Evolutionary conservation across 2,888 invertebrate genomes (phyloP).

Genomic region (Gastrophysa polygoni): DNA sequence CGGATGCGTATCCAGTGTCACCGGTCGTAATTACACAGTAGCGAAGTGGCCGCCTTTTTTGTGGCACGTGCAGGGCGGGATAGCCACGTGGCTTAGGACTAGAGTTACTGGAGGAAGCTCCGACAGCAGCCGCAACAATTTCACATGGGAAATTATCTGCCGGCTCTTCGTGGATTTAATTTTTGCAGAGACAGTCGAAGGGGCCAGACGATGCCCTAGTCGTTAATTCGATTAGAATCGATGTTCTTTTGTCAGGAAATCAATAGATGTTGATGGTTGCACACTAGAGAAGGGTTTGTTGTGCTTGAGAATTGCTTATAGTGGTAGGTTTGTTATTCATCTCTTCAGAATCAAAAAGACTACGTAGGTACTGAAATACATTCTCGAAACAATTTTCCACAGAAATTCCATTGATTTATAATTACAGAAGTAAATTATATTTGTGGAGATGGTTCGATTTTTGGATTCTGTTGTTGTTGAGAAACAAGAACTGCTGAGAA

Average conservation of each 20-base stretch:
- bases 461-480: too few species aligned
- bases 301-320: too few species aligned
- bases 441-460: too few species aligned
- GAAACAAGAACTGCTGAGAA: too few species aligned
- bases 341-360: neutral
- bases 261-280: constrained; percentile 18
- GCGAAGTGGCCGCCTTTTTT: constrained; percentile 36
- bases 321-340: neutral
- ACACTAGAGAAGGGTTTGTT: constrained; percentile 5
- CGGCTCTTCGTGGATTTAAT: constrained; percentile 18
- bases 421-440: too few species aligned
- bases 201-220: constrained; percentile 15
- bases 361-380: neutral
- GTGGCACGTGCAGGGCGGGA: constrained; percentile 41
- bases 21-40: constrained; percentile 36
- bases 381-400: too few species aligned
- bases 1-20: constrained; percentile 35
- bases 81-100: constrained; percentile 40
- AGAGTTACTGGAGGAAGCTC: constrained; percentile 38
- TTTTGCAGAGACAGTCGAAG: neutral
- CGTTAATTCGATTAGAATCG: constrained; percentile 36
- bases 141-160: constrained; percentile 32
- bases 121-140: constrained; percentile 26
- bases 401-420: too few species aligned
- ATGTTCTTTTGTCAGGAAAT: constrained; percentile 35